A percentile compares a stretch with the other conserved stretches of the same genome.
These are phyloP conservation scores for Stenodera caucasica DNA, from an alignment of 2,888 invertebrate species.

Conservation along the genomic window DNA sequence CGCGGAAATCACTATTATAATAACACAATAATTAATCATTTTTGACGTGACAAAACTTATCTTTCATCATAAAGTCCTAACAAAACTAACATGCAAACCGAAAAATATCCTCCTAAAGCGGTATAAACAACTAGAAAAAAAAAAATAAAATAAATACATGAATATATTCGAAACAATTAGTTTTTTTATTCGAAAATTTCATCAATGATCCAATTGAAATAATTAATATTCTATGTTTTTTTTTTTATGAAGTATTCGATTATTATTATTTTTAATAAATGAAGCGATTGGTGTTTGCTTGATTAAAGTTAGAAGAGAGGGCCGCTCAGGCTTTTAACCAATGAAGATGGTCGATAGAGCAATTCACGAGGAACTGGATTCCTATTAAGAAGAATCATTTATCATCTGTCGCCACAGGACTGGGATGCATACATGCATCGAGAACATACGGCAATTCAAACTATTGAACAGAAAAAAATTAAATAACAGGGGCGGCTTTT, in stretches of 20 bases:
- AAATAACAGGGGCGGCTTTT: slow-evolving; percentile 42
- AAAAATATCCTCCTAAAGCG: not conserved
- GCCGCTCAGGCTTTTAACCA: slow-evolving; percentile 48
- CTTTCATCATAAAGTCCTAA: slow-evolving; percentile 22
- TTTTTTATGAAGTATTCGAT: too few species aligned
- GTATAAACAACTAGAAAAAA: not conserved
- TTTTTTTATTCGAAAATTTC: slow-evolving; percentile 2
- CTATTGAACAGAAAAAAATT: too few species aligned
- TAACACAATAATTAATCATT: slow-evolving; percentile 28
- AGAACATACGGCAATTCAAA: slow-evolving; percentile 40
- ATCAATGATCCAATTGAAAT: slow-evolving; percentile 1
- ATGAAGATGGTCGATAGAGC: slow-evolving; percentile 51
- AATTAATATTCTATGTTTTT: not conserved
- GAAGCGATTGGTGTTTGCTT: slow-evolving; percentile 37
- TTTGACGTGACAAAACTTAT: slow-evolving; percentile 29
- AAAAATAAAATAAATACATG: not conserved
- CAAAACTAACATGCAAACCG: slow-evolving; percentile 17
- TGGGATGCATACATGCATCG: slow-evolving; percentile 46
- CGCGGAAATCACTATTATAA: slow-evolving; percentile 26
- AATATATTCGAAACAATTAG: not conserved
- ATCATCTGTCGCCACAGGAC: slow-evolving; percentile 53
- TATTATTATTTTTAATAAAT: slow-evolving; percentile 31
- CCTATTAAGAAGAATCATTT: slow-evolving; percentile 56
- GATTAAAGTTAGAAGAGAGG: slow-evolving; percentile 46
- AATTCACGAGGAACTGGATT: slow-evolving; percentile 53